A percentile compares a stretch with the other conserved stretches of the same genome.
These are phyloP conservation scores for Cataglyphis altisquamis DNA, from an alignment of 2,888 invertebrate genomes.

Conservation along the genomic window DNA sequence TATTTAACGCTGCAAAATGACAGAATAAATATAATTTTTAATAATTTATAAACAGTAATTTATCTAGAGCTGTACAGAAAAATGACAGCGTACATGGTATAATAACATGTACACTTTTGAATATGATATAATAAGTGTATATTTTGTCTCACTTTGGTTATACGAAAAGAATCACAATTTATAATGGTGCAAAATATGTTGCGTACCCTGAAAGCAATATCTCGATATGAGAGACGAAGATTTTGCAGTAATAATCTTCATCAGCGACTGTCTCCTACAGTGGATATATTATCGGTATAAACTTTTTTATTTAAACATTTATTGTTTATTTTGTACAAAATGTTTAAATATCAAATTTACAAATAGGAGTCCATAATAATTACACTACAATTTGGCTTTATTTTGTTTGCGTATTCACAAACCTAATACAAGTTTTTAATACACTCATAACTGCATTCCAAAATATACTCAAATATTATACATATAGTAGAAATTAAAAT, in stretches of 20 bases:
- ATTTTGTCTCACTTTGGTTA: background rate
- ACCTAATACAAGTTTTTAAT: background rate
- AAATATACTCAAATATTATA: background rate
- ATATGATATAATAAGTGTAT: background rate
- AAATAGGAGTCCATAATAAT: background rate
- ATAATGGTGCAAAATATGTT: constrained; percentile 72
- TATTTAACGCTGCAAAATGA: background rate
- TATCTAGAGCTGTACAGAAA: constrained; percentile 60
- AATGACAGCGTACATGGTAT: constrained; percentile 65
- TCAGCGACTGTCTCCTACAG: constrained; percentile 75
- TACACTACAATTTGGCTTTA: background rate
- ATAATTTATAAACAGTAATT: constrained; percentile 14
- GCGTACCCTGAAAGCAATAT: constrained; percentile 48
- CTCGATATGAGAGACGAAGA: constrained; percentile 52
- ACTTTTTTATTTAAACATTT: constrained; percentile 3
- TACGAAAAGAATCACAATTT: background rate
- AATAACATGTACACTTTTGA: background rate
- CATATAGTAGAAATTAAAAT: background rate
- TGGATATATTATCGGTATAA: constrained; percentile 77
- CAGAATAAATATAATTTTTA: background rate
- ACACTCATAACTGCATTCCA: background rate
- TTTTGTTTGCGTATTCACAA: background rate
- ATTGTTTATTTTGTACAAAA: background rate
- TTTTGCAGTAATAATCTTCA: constrained; percentile 58
- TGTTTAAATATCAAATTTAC: background rate